Conservation (phyloP, 2,797 vertebrate species). For the Crypturellus tataupa region DNA sequence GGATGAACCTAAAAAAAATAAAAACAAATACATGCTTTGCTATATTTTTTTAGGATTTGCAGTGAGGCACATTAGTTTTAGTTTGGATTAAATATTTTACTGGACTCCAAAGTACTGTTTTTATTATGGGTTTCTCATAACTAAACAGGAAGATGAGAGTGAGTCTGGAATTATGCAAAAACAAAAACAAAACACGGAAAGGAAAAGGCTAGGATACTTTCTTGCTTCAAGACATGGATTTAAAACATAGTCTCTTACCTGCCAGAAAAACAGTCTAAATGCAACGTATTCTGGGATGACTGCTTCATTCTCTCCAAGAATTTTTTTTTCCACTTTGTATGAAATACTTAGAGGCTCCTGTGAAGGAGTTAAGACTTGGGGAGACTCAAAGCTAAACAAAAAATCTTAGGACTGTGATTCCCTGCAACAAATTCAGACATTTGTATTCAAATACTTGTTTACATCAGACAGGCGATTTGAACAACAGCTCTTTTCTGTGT, state of each 20-base stretch:
- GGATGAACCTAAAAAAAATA: background rate
- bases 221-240: background rate
- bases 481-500: background rate
- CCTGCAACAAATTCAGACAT: background rate
- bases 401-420: background rate
- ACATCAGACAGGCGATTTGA: background rate
- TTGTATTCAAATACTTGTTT: background rate
- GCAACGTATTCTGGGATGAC: background rate
- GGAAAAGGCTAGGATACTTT: background rate
- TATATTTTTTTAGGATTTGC: background rate
- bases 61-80: background rate
- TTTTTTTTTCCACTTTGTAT: background rate
- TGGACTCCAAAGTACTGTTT: background rate
- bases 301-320: background rate
- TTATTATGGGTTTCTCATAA: background rate
- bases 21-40: background rate
- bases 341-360: background rate
- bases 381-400: background rate
- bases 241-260: background rate
- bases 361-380: background rate
- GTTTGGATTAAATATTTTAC: background rate
- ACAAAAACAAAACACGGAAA: background rate
- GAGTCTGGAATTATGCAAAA: background rate
- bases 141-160: background rate
- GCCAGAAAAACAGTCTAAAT: background rate